A percentile compares a stretch with the other conserved stretches of the same genome.
Conservation (phyloP, 2,888 invertebrate genomes). For the Synergus gifuensis region DNA sequence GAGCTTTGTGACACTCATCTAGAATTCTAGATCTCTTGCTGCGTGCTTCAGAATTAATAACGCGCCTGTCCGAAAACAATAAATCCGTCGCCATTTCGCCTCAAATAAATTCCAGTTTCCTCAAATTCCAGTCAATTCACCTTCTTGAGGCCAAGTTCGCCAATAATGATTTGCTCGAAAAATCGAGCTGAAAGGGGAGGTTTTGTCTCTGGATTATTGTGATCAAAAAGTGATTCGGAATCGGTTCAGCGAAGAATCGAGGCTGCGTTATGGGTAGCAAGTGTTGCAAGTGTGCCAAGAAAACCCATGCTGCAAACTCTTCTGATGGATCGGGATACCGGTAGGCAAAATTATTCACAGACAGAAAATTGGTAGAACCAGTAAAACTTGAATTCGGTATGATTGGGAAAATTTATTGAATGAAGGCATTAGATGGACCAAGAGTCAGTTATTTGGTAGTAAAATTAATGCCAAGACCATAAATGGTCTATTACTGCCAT, state of each 20-base stretch:
- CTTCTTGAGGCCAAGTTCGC: constrained; percentile 11
- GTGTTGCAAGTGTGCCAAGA: constrained; percentile 76
- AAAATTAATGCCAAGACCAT: constrained; percentile 21
- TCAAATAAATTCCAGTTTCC: background rate
- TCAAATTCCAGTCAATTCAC: background rate
- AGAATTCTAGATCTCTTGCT: constrained; percentile 44
- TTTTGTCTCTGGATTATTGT: constrained; percentile 10
- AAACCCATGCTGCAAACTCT: constrained; percentile 61
- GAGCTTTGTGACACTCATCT: constrained; percentile 49
- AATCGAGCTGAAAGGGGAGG: constrained; percentile 31
- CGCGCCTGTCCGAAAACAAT: constrained; percentile 52
- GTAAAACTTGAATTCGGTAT: too few relatives aligned
- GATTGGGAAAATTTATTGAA: too few relatives aligned
- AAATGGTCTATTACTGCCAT: too few relatives aligned
- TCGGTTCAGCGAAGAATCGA: constrained; percentile 16
- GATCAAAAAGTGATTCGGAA: constrained; percentile 10
- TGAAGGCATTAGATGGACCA: too few relatives aligned
- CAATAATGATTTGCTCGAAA: constrained; percentile 26
- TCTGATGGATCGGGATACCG: constrained; percentile 65
- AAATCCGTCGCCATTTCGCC: constrained; percentile 49
- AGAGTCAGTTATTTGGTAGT: constrained; percentile 8
- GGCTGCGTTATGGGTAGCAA: constrained; percentile 72
- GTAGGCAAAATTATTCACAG: constrained; percentile 54
- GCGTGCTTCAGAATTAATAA: constrained; percentile 50
- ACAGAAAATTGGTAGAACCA: background rate